Conservation (phyloP, 1,140 invertebrate genomes). For the Magallana angulata region DNA sequence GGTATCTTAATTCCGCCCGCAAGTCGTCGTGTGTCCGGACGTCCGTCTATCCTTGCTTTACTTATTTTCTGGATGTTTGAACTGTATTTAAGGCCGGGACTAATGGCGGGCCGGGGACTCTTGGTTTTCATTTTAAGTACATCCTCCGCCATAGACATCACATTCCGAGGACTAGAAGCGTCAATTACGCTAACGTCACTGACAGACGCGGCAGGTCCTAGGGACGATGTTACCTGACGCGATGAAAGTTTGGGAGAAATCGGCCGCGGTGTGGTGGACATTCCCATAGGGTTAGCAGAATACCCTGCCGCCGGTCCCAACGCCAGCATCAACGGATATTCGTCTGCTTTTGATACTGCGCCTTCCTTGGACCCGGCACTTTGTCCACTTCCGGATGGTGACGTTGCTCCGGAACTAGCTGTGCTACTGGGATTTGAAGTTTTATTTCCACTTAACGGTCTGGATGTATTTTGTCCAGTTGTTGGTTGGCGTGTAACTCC, state of each 20-base stretch:
- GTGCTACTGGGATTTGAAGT: not conserved
- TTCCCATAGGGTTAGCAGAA: conserved; percentile 22
- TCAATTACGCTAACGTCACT: conserved; percentile 38
- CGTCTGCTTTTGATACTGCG: not conserved
- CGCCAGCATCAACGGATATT: conserved; percentile 50
- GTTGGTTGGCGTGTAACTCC: no score
- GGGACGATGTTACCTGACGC: not conserved
- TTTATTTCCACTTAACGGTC: not conserved
- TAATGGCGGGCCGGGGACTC: conserved; percentile 35
- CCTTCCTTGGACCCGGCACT: not conserved
- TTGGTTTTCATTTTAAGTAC: conserved; percentile 63
- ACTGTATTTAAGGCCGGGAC: conserved; percentile 37
- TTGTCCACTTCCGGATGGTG: not conserved
- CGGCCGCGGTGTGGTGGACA: conserved; percentile 26
- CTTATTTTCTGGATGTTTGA: conserved; percentile 50
- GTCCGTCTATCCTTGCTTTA: conserved; percentile 17
- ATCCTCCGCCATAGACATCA: conserved; percentile 62
- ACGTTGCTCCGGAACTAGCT: not conserved
- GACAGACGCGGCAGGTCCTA: not conserved
- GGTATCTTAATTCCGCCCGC: conserved; percentile 38
- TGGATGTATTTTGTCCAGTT: no score
- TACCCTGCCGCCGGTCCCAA: conserved; percentile 45
- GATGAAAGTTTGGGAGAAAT: conserved; percentile 19
- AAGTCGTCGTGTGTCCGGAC: conserved; percentile 30
- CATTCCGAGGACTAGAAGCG: conserved; percentile 1